Conservation (phyloP, 2,797 vertebrate species). For the Alectoris magna region DNA sequence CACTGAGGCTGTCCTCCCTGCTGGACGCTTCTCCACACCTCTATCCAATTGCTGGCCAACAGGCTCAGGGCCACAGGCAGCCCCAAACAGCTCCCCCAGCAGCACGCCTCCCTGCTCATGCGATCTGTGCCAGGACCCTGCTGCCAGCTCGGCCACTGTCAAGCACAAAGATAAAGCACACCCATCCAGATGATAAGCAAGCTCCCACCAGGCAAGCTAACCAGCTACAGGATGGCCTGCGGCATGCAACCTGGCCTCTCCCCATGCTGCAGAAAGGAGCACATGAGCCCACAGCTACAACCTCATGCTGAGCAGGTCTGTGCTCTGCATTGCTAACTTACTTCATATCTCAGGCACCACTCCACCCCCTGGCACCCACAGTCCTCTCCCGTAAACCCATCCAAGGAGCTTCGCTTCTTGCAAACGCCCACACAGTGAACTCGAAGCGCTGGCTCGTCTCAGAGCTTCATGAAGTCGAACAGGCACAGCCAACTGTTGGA, state of each 20-base stretch:
- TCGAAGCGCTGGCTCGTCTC: background rate
- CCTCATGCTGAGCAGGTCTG: background rate
- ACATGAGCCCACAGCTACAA: background rate
- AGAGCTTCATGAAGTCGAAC: background rate
- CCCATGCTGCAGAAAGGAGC: background rate
- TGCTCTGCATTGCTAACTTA: background rate
- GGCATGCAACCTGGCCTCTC: background rate
- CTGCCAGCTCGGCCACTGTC: no score
- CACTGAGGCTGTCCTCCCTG: fast-evolving
- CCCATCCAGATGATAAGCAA: background rate
- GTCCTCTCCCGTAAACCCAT: background rate
- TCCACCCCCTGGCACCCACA: background rate
- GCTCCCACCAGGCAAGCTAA: fast-evolving
- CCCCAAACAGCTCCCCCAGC: background rate
- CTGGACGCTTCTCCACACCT: background rate
- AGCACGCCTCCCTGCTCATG: fast-evolving
- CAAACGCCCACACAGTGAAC: background rate
- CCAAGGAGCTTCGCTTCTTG: background rate
- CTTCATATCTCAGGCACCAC: background rate
- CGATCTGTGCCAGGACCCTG: background rate
- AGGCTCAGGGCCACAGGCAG: background rate
- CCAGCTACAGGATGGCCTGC: background rate
- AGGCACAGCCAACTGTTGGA: background rate
- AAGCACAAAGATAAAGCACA: background rate
- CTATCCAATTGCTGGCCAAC: background rate